phyloP scores from a whole-genome alignment of 2,113 vertebrate species.

The Zosterops hypoxanthus region DNA sequence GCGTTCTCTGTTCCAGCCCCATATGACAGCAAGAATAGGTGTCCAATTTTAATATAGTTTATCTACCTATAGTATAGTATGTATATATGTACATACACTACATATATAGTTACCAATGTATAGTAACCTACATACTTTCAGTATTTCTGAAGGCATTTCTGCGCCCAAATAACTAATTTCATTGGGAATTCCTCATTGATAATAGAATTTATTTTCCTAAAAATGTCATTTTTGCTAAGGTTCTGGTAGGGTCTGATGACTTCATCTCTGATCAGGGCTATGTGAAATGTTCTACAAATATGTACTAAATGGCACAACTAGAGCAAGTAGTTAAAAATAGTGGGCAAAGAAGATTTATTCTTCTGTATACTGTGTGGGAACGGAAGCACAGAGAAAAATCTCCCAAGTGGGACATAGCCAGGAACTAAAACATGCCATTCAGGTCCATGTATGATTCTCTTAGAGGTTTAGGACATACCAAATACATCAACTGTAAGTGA shows the following conservation, averaged over 20 bases:
- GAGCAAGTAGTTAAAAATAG: neutral
- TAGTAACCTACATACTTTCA: neutral
- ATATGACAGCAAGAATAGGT: accelerated
- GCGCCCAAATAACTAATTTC: neutral
- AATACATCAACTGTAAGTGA: neutral
- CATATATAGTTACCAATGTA: too few species aligned
- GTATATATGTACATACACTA: too few species aligned
- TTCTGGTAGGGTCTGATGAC: neutral
- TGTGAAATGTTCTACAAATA: neutral
- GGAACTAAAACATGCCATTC: neutral
- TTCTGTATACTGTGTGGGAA: neutral
- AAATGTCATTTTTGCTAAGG: neutral
- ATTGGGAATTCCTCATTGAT: neutral
- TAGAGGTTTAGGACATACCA: neutral
- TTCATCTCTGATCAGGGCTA: neutral
- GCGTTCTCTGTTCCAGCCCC: neutral
- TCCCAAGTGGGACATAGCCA: neutral
- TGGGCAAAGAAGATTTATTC: neutral
- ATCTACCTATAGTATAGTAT: neutral
- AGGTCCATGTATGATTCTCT: neutral
- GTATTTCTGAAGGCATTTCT: neutral
- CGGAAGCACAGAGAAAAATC: neutral
- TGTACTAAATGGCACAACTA: neutral
- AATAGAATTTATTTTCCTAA: neutral
- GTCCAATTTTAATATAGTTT: neutral